Evolutionary conservation across 2,797 vertebrate genomes (phyloP).

Genomic region (Myotis findleyi): DNA sequence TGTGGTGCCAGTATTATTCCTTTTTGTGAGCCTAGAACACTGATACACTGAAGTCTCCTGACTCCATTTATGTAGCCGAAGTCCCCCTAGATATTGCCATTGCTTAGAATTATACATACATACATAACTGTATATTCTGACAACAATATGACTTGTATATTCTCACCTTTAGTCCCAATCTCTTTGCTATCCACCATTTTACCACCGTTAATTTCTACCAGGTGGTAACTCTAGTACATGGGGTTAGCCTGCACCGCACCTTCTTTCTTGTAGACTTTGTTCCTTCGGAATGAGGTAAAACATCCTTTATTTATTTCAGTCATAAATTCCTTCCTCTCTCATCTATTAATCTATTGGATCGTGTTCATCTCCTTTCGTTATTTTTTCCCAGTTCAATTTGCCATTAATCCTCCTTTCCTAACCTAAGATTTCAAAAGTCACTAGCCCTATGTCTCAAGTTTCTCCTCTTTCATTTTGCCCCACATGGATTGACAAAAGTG

Average conservation of each 20-base stretch:
- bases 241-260: background rate
- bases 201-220: background rate
- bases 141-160: background rate
- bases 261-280: background rate
- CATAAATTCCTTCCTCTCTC: background rate
- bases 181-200: background rate
- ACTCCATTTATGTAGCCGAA: background rate
- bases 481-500: background rate
- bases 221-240: background rate
- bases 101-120: too few species aligned
- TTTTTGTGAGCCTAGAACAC: background rate
- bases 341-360: background rate
- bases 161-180: background rate
- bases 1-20: background rate
- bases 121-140: background rate
- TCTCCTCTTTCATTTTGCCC: background rate
- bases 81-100: background rate
- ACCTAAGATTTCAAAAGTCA: background rate
- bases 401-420: background rate
- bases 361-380: slow-evolving; percentile 11
- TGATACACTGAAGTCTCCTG: background rate
- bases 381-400: background rate
- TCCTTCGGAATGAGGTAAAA: slow-evolving; percentile 2
- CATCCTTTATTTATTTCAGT: background rate
- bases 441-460: background rate